Conservation (phyloP, 2,797 vertebrate species). For the Neostethus bicornis region DNA sequence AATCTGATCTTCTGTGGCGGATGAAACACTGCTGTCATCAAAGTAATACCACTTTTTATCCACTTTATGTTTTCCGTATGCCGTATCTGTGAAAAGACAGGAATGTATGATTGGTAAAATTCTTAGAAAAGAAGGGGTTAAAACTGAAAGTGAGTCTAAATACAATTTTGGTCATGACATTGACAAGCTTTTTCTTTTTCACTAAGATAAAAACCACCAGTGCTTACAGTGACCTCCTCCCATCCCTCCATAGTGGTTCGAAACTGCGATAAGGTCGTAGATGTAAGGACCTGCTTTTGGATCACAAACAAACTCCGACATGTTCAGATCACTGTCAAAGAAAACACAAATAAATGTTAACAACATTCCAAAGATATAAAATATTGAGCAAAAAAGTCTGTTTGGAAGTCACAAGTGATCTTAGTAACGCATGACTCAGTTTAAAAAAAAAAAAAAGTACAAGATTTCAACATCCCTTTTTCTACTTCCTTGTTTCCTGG, state of each 20-base stretch:
- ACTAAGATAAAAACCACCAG: background rate
- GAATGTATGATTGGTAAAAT: too few species aligned
- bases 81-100: slow-evolving; percentile 93
- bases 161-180: too few species aligned
- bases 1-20: slow-evolving; percentile 94
- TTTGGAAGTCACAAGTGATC: background rate
- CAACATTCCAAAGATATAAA: background rate
- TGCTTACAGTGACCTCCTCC: slow-evolving; percentile 95
- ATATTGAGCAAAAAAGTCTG: too few species aligned
- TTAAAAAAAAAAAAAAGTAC: too few species aligned
- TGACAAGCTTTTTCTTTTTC: background rate
- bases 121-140: background rate
- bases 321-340: slow-evolving; percentile 87
- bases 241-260: slow-evolving; percentile 98
- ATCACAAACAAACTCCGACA: slow-evolving; percentile 95
- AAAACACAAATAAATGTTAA: slow-evolving; percentile 6
- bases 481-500: slow-evolving; percentile 28
- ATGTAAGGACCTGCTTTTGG: slow-evolving; percentile 87
- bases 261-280: slow-evolving; percentile 95
- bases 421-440: slow-evolving; percentile 49
- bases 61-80: slow-evolving; percentile 92
- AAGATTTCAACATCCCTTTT: background rate
- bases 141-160: background rate
- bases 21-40: slow-evolving; percentile 92
- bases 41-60: slow-evolving; percentile 95